A percentile compares a stretch with the other conserved stretches of the same genome.
Evolutionary conservation across 2,797 vertebrate species (phyloP).

Genomic region (Trachops cirrhosus): DNA sequence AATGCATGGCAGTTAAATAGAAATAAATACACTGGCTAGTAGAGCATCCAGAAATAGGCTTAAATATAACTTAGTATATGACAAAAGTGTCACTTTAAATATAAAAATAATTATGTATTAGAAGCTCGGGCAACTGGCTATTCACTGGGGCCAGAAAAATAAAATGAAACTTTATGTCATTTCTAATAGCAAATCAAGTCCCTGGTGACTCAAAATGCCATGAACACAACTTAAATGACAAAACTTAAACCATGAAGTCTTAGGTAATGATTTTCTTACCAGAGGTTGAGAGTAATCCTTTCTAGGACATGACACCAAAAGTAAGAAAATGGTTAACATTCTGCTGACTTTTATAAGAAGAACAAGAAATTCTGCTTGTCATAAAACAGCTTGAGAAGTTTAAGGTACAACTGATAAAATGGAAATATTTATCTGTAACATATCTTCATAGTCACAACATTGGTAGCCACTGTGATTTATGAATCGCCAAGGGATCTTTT

Average conservation of each 20-base stretch:
- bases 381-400: background rate
- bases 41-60: background rate
- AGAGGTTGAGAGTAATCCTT: background rate
- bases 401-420: background rate
- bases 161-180: background rate
- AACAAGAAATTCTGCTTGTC: background rate
- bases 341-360: background rate
- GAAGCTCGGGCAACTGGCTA: background rate
- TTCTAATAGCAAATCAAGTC: background rate
- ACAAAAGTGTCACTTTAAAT: background rate
- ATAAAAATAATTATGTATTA: background rate
- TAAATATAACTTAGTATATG: background rate
- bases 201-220: background rate
- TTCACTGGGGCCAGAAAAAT: background rate
- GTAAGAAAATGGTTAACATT: background rate
- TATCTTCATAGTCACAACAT: background rate
- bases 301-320: background rate
- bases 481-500: background rate
- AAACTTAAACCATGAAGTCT: background rate
- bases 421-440: background rate
- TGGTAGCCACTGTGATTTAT: background rate
- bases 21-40: background rate
- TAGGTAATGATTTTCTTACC: background rate
- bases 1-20: background rate
- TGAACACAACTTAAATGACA: background rate